phyloP scores from a whole-genome alignment of 2,797 vertebrate genomes.

The Ctenopoma multispine region DNA sequence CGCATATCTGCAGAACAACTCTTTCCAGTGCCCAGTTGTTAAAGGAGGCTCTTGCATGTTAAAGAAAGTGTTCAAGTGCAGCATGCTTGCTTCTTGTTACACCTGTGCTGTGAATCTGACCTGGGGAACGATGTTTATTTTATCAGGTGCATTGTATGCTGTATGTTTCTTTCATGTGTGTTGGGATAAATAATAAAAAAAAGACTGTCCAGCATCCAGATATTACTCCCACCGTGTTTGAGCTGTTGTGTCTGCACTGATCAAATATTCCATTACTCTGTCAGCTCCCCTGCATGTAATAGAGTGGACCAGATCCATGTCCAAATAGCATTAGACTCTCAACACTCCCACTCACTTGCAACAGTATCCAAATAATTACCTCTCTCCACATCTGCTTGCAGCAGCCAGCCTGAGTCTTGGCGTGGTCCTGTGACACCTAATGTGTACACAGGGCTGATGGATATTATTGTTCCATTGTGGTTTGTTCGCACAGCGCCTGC shows the following conservation, averaged over 20 bases:
- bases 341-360: slow-evolving; percentile 60
- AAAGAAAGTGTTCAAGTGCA: slow-evolving; percentile 23
- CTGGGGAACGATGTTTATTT: background rate
- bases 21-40: slow-evolving; percentile 28
- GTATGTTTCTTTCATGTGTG: slow-evolving; percentile 9
- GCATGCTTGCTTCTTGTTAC: slow-evolving; percentile 25
- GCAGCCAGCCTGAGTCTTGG: slow-evolving; percentile 33
- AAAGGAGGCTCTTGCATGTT: slow-evolving; percentile 27
- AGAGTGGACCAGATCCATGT: slow-evolving; percentile 71
- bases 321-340: slow-evolving; percentile 71
- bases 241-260: slow-evolving; percentile 54
- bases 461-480: slow-evolving; percentile 44
- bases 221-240: slow-evolving; percentile 51
- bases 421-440: slow-evolving; percentile 31
- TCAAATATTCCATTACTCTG: slow-evolving; percentile 76
- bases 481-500: slow-evolving; percentile 17
- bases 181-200: slow-evolving; percentile 5
- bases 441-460: slow-evolving; percentile 44
- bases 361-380: slow-evolving; percentile 73
- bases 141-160: background rate
- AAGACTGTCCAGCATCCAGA: slow-evolving; percentile 39
- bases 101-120: slow-evolving; percentile 19
- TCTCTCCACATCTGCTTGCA: slow-evolving; percentile 56
- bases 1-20: slow-evolving; percentile 26
- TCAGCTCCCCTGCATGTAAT: slow-evolving; percentile 58